Percentiles rank a stretch among this genome's conserved stretches.
Conservation (phyloP, 1,140 invertebrate genomes). For the Tetraneura akinire region DNA sequence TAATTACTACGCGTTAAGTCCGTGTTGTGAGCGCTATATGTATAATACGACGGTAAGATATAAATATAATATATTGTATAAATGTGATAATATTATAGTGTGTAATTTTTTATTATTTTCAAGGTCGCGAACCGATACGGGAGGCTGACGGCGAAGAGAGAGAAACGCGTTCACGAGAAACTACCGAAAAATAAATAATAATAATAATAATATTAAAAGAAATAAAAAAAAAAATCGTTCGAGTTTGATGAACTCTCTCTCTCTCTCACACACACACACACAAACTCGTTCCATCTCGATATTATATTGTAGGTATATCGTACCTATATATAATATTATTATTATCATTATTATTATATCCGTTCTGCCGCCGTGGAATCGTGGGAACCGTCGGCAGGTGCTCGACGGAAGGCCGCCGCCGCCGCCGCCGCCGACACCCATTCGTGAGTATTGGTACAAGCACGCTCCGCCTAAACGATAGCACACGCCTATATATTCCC, state of each 20-base stretch:
- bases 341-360: too few species aligned
- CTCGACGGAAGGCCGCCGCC: constrained; percentile 17
- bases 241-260: constrained; percentile 45
- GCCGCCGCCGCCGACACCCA: constrained; percentile 25
- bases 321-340: too few species aligned
- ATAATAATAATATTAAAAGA: neutral
- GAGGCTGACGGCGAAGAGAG: neutral
- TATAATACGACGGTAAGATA: too few species aligned
- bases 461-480: constrained; percentile 50
- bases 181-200: constrained; percentile 32
- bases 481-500: constrained; percentile 41
- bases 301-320: too few species aligned
- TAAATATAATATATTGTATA: too few species aligned
- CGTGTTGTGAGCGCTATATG: neutral
- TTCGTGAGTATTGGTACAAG: constrained; percentile 45
- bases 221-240: constrained; percentile 19
- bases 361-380: neutral
- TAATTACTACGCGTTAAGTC: neutral
- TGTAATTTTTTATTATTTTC: too few species aligned
- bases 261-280: neutral
- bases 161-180: neutral
- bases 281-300: neutral
- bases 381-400: constrained; percentile 50
- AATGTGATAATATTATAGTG: too few species aligned
- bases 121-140: too few species aligned